phyloP scores from a whole-genome alignment of 2,888 invertebrate species.

The Nomada fucata region DNA sequence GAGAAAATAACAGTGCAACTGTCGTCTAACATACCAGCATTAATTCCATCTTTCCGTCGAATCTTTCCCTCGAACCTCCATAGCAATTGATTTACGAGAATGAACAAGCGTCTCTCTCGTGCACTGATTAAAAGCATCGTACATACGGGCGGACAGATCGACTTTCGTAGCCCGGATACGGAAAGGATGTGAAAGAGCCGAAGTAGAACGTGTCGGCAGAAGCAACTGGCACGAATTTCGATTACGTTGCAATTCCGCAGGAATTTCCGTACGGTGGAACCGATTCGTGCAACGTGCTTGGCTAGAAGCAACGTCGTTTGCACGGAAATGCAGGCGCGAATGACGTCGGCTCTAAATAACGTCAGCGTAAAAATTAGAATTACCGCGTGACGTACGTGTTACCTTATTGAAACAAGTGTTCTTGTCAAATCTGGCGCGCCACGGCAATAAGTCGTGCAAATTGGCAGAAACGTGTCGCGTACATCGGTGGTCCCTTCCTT shows the following conservation, averaged over 20 bases:
- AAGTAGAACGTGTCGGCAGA: conserved; percentile 54
- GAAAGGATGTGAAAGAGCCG: conserved; percentile 33
- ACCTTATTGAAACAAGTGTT: conserved; percentile 66
- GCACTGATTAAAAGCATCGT: neutral
- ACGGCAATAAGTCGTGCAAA: conserved; percentile 48
- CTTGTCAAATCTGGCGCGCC: conserved; percentile 49
- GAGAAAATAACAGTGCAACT: too few relatives aligned
- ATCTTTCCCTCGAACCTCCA: neutral
- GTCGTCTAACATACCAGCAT: too few relatives aligned
- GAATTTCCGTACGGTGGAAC: conserved; percentile 1
- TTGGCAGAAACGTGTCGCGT: conserved; percentile 6
- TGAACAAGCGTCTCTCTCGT: neutral
- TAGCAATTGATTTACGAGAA: neutral
- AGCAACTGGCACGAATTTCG: conserved; percentile 41
- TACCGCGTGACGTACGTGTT: conserved; percentile 41
- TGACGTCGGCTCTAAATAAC: conserved; percentile 32
- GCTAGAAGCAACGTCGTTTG: neutral
- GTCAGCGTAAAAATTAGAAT: conserved; percentile 54
- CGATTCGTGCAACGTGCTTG: neutral
- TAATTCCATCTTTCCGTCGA: too few relatives aligned
- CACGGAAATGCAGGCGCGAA: neutral
- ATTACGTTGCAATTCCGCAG: conserved; percentile 34
- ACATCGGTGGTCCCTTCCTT: neutral
- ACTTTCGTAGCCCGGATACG: conserved; percentile 34
- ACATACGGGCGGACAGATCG: neutral